phyloP scores from a whole-genome alignment of 2,797 vertebrate species.

The Leptoclinus maculatus region DNA sequence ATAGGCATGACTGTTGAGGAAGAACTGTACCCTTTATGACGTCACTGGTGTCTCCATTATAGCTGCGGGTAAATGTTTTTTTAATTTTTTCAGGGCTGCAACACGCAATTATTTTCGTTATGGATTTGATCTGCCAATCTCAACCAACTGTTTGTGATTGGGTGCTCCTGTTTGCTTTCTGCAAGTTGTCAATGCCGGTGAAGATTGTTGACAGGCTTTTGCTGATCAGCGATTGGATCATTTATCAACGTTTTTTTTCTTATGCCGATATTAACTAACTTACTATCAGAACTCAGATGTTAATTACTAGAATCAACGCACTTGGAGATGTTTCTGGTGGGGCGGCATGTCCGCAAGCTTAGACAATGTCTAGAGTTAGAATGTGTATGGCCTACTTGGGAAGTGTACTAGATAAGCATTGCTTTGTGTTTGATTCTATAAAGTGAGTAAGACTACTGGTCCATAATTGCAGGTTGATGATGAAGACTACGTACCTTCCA shows the following conservation, averaged over 20 bases:
- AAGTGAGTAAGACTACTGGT: not conserved
- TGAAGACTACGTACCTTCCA: constrained; percentile 28
- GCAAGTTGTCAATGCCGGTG: not conserved
- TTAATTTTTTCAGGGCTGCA: not conserved
- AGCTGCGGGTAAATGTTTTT: not conserved
- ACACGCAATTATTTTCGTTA: not conserved
- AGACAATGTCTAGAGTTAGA: too few species aligned
- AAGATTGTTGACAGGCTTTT: not conserved
- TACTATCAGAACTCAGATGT: not conserved
- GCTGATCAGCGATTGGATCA: not conserved
- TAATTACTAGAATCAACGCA: not conserved
- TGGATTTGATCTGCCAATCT: not conserved
- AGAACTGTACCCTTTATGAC: not conserved
- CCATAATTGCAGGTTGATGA: constrained; percentile 40
- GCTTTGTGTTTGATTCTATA: not conserved
- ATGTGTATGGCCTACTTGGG: not conserved
- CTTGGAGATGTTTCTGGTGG: too few species aligned
- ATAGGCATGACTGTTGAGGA: not conserved
- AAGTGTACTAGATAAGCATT: not conserved
- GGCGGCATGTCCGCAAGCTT: too few species aligned
- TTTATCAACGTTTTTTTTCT: not conserved
- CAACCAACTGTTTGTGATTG: not conserved
- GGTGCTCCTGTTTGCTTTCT: not conserved
- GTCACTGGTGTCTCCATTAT: not conserved
- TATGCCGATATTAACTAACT: not conserved